Percentiles rank a stretch among this genome's conserved stretches.
These are phyloP conservation scores for Geodia barretti DNA, from an alignment of 37 sponge, comb jelly and placozoan species.

Conservation along the genomic window DNA sequence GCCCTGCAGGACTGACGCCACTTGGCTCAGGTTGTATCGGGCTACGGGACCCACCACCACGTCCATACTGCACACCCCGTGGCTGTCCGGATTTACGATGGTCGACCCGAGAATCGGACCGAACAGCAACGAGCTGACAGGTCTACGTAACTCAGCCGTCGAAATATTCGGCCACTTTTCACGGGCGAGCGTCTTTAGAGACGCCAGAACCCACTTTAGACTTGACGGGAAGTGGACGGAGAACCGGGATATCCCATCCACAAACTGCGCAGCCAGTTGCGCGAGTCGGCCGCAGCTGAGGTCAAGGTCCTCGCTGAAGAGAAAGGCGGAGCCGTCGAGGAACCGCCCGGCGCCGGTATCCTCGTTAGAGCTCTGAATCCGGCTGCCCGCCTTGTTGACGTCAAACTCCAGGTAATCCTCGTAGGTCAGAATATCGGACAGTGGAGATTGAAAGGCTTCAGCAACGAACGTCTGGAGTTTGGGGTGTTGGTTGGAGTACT, in stretches of 20 bases:
- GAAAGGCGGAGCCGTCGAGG: slow-evolving; percentile 12
- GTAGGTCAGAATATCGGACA: slow-evolving; percentile 27
- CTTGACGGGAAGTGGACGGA: slow-evolving; percentile 25
- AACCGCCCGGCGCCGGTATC: not conserved
- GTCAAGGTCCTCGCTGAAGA: slow-evolving; percentile 48
- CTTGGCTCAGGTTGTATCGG: slow-evolving; percentile 55
- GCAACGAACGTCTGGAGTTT: slow-evolving; percentile 40
- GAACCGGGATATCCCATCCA: not conserved
- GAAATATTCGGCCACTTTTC: slow-evolving; percentile 53
- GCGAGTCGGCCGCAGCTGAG: slow-evolving; percentile 23
- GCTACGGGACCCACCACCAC: slow-evolving; percentile 24
- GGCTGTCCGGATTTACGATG: slow-evolving; percentile 69
- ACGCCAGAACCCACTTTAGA: slow-evolving; percentile 48
- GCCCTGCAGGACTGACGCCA: slow-evolving; percentile 42
- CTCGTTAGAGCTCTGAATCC: slow-evolving; percentile 5
- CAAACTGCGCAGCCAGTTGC: slow-evolving; percentile 13
- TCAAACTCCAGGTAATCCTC: slow-evolving; percentile 56
- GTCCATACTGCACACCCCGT: slow-evolving; percentile 32
- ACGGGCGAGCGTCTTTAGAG: slow-evolving; percentile 16
- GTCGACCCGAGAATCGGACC: slow-evolving; percentile 54
- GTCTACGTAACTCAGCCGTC: slow-evolving; percentile 17
- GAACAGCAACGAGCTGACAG: slow-evolving; percentile 38
- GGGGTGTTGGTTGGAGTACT: slow-evolving; percentile 45
- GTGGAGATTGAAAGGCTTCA: slow-evolving; percentile 20
- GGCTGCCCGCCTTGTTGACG: slow-evolving; percentile 48